Percentiles rank a stretch among this genome's conserved stretches.
phyloP scores from a whole-genome alignment of 2,888 invertebrate species.

The Dasysyrphus albostriatus region DNA sequence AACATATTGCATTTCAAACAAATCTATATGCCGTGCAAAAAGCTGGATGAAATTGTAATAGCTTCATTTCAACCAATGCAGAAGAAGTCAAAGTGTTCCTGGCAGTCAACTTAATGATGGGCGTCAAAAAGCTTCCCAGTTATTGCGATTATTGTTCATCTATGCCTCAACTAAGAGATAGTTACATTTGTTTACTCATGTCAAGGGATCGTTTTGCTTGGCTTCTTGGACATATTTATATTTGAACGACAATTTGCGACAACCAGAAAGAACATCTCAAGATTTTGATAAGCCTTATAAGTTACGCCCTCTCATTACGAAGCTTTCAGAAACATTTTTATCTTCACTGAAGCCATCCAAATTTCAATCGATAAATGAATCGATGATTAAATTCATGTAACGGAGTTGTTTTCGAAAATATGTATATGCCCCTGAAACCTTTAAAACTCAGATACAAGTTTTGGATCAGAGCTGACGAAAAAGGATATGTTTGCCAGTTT shows the following conservation, averaged over 20 bases:
- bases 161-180: too few relatives aligned
- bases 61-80: too few relatives aligned
- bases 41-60: too few relatives aligned
- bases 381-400: slow-evolving; percentile 78
- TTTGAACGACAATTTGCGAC: neutral
- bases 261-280: too few relatives aligned
- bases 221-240: too few relatives aligned
- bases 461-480: slow-evolving; percentile 77
- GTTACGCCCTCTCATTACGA: slow-evolving; percentile 9
- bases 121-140: too few relatives aligned
- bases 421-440: slow-evolving; percentile 30
- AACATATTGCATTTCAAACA: neutral
- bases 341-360: slow-evolving; percentile 10
- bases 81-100: too few relatives aligned
- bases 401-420: slow-evolving; percentile 22
- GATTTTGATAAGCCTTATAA: slow-evolving; percentile 23
- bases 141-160: too few relatives aligned
- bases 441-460: slow-evolving; percentile 77
- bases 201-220: too few relatives aligned
- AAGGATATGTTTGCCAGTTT: slow-evolving; percentile 77
- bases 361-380: slow-evolving; percentile 77
- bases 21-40: too few relatives aligned
- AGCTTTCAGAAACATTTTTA: slow-evolving; percentile 7
- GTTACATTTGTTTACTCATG: neutral
- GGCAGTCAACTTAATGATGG: too few relatives aligned